Percentiles rank a stretch among this genome's conserved stretches.
phyloP scores from a whole-genome alignment of 1,140 invertebrate genomes.

The Drosophila nebulosa region DNA sequence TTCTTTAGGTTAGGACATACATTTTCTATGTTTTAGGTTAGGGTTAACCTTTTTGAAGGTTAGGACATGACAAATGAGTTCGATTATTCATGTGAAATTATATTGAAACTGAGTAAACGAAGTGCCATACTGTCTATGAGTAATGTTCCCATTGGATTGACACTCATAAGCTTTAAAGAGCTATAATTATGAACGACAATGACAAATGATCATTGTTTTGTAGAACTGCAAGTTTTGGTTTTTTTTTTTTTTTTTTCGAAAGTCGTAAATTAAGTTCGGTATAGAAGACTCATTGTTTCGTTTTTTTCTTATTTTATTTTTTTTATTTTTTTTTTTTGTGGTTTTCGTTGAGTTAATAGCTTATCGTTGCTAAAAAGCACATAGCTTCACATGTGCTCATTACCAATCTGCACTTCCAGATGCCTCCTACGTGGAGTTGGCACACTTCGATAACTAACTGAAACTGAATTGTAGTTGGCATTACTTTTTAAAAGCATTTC shows the following conservation, averaged over 20 bases:
- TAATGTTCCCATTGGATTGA: neutral
- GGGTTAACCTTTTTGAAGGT: too few relatives aligned
- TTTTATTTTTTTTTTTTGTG: neutral
- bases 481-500: conserved; percentile 2
- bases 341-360: neutral
- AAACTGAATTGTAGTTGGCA: neutral
- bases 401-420: neutral
- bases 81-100: too few relatives aligned
- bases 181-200: neutral
- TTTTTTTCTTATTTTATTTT: neutral
- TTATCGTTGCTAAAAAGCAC: neutral
- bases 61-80: too few relatives aligned
- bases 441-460: neutral
- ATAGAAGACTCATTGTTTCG: neutral
- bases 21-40: neutral
- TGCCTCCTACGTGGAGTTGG: neutral
- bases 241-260: neutral
- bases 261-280: neutral
- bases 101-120: too few relatives aligned
- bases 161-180: neutral
- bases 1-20: too few relatives aligned
- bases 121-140: neutral
- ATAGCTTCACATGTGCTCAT: neutral
- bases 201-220: neutral
- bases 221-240: neutral